Conservation (phyloP, 2,797 vertebrate genomes). For the Pristis pectinata region DNA sequence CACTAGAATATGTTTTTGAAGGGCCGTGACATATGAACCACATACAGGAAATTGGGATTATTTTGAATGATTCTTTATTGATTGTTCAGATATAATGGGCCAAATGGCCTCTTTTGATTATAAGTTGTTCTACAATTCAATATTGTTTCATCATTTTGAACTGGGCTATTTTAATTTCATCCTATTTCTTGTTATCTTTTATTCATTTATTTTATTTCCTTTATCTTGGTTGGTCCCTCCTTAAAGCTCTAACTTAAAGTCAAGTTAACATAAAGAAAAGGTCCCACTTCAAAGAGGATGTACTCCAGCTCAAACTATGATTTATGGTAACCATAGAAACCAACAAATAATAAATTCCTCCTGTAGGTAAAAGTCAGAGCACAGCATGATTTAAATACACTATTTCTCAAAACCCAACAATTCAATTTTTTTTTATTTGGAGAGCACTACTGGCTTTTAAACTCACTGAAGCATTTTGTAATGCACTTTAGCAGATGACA, state of each 20-base stretch:
- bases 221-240: background rate
- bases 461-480: background rate
- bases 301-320: background rate
- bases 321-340: background rate
- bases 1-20: no score
- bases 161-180: background rate
- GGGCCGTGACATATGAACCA: no score
- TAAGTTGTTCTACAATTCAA: no score
- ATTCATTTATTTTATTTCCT: background rate
- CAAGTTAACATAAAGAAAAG: background rate
- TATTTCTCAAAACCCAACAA: background rate
- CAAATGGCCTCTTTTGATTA: no score
- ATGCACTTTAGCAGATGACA: background rate
- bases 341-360: background rate
- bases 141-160: background rate
- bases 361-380: background rate
- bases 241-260: background rate
- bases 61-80: no score
- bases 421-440: background rate
- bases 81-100: no score
- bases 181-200: background rate
- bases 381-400: background rate
- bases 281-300: background rate
- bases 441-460: background rate
- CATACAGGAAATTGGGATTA: no score